A percentile compares a stretch with the other conserved stretches of the same genome.
Evolutionary conservation across 2,113 vertebrate species (phyloP).

Genomic region (Calidris pygmaea): DNA sequence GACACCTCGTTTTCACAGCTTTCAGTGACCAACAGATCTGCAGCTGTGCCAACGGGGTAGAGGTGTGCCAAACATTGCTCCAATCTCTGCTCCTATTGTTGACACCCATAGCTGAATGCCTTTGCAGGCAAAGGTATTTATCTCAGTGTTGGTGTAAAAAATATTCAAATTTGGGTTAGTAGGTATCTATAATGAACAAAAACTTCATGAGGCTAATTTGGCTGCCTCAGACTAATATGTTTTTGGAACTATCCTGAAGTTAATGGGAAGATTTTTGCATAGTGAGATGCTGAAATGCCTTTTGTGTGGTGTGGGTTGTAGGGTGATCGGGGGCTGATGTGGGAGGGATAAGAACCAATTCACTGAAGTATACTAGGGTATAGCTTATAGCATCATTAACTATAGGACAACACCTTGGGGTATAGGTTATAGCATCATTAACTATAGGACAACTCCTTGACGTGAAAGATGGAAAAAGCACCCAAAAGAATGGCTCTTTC

Average conservation of each 20-base stretch:
- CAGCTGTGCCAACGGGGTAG: accelerated
- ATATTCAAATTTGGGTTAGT: neutral
- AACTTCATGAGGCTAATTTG: neutral
- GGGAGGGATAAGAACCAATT: neutral
- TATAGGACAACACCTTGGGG: neutral
- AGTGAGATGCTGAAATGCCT: neutral
- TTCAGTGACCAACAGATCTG: neutral
- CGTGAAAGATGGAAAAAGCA: neutral
- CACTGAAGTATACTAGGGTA: neutral
- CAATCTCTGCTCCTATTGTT: neutral
- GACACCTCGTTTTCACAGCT: neutral
- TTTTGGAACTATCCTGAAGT: neutral
- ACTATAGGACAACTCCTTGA: neutral
- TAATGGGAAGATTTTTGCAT: neutral
- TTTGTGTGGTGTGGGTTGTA: neutral
- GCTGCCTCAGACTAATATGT: accelerated
- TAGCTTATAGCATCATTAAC: neutral
- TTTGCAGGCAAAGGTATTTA: neutral
- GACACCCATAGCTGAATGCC: neutral
- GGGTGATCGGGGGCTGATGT: neutral
- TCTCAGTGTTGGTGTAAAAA: neutral
- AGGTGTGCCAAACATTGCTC: neutral
- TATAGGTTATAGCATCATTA: neutral
- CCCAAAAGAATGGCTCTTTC: neutral
- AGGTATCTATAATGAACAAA: neutral